Evolutionary conservation across 2,888 invertebrate genomes (phyloP).

Genomic region (Neoitamus cyanurus): DNA sequence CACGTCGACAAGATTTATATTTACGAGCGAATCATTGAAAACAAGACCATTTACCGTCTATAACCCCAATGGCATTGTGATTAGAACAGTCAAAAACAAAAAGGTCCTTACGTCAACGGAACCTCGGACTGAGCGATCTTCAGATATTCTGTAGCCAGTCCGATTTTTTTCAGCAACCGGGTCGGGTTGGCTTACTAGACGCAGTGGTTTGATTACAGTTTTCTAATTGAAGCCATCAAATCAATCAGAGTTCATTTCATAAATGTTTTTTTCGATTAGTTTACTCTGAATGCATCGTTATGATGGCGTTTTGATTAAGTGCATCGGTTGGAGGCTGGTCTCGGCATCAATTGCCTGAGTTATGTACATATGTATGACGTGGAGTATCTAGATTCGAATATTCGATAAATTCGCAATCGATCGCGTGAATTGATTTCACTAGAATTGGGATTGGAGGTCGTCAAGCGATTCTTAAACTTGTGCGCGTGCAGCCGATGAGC

Average conservation of each 20-base stretch:
- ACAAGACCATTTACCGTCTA: not conserved
- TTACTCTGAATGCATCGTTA: not conserved
- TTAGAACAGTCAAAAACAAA: not conserved
- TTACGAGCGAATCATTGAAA: not conserved
- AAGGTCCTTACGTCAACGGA: not conserved
- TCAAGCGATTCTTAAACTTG: not conserved
- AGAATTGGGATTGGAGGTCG: not conserved
- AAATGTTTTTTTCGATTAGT: not conserved
- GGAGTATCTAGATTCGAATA: not conserved
- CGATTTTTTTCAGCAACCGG: too few species aligned
- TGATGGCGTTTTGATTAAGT: not conserved
- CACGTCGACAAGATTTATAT: not conserved
- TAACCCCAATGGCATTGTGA: constrained; percentile 8
- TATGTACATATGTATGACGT: too few species aligned
- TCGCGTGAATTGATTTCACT: not conserved
- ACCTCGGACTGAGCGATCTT: not conserved
- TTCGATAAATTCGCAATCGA: not conserved
- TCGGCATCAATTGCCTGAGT: not conserved
- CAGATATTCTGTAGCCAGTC: not conserved
- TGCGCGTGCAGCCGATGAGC: not conserved
- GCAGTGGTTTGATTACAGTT: not conserved
- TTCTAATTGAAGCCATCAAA: constrained; percentile 4
- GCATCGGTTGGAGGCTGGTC: not conserved
- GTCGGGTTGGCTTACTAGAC: not conserved
- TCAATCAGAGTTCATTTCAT: constrained; percentile 8